Base-by-base conservation (phyloP, 2,113 vertebrate genomes). In the Prinia subflava region DNA sequence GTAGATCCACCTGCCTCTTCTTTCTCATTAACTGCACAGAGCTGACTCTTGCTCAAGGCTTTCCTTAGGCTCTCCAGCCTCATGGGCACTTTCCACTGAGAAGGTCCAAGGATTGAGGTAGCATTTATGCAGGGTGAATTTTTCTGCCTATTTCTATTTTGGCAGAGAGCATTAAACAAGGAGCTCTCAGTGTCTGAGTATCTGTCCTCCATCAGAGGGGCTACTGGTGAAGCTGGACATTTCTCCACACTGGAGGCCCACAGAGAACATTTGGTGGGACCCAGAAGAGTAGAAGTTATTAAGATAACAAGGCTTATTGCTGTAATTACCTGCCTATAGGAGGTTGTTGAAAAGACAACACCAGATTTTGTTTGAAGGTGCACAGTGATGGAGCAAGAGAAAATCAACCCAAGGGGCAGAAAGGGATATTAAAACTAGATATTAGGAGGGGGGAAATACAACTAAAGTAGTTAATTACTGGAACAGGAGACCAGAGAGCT, bases 401-500 rank as follows among this genome's bases (percentile, higher is more conserved):
- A 28, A 33, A 63, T 44, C 47, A 65, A 44, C 25, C 14, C 4
- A 28, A 59, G 14, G 7, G 69, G 39, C 47, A 67, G 50, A n/a
- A 84, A 70, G 81, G 15, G 6, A 35, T 27, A 4, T 57, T 56
- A 17, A 18, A 65, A 37, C 9, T 52, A 74, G 20, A 5, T 74
- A 67, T 22, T 50, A 30, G 19, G 13, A 15, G 17, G 1, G 0
- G 1, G 4, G 12, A 15, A 13, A 8, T 3, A 37, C 10, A 28
- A 2, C 30, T 37, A 9, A 75, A n/a, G 13, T 35, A 37, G 8
- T 37, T 77, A 73, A 19, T 27, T 47, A 2, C 24, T 60, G n/a
- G 27, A 71, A 65, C 31, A 64, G 21, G 22, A 50, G 4, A 18
- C 23, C 69, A 52, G 47, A 56, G 27, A 59, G 10, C 15, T 90